Evolutionary conservation across 2,113 vertebrate genomes (phyloP), one percentile per base, ranked within the genome.

Genomic region (Cyprinodon variegatus): DNA sequence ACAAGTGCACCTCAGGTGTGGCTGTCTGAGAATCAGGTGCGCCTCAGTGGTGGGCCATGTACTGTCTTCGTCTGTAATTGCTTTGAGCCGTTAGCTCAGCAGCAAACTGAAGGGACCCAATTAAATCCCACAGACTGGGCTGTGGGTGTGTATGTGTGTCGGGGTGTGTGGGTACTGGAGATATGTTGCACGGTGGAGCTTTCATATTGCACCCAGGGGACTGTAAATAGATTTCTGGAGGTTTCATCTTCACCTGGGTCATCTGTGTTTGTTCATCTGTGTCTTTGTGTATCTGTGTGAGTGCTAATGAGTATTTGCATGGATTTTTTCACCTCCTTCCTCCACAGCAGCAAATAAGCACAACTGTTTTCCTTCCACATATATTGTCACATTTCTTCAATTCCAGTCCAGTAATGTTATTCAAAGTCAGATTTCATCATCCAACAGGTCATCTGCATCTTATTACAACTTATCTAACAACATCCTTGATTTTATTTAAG

Each of bases 51-150:
- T 36, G 14, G 68, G 85, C 74, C 65, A 43, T 71, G 46, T 62
- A 76, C 85, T 74, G 85, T 88, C 84, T 88, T 86, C 85, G 84
- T 87, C 72, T 91, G 86, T 93, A 94, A 94, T 92, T 94, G 91
- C 91, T 90, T 84, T 91, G 90, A 91, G 91, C 87, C 78, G 90
- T 90, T 90, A 87, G 79, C 92, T 89, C 92, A 86, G 90, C 77
- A 83, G 88, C 86, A 86, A 91, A 85, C 83, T 84, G 85, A 85
- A 88, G 91, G 81, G 83, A 90, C 82, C 90, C 93, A 92, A 94
- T 94, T 93, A 93, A 92, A 92, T 86, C 82, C 78, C 81, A 85
- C 82, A 71, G 85, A 86, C 74, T 82, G 77, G 29, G 29, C 29
- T 64, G 72, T 11, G 72, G 2, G 14, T 37, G 66, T n/a, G 20